Base-by-base conservation (phyloP, 2,888 invertebrate genomes). In the Timema cristinae region DNA sequence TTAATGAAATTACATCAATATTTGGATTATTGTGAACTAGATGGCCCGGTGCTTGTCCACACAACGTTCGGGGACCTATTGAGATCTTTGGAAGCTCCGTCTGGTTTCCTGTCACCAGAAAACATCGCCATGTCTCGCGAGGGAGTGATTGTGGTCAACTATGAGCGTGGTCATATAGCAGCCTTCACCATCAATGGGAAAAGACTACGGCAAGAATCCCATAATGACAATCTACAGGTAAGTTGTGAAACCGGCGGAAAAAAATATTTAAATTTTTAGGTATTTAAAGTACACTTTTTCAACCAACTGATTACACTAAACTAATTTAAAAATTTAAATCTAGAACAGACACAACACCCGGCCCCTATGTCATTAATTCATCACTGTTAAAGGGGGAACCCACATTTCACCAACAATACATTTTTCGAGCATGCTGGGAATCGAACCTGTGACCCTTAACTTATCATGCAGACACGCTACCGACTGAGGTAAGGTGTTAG, bases 1-100 rank as follows among this genome's bases (percentile, higher is more conserved):
- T 15, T 61, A 61, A 15, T 9, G 13, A 9, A 10, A 59, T 59
- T 13, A 59, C 32, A 5, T 16, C 32, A 54, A 56, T 6, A 69
- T 50, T 50, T 11, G 10, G 66, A 68, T 71, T 63, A 69, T 74
- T 16, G 73, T 73, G 72, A 78, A 77, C 0, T 82, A 95, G 98
- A 91, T 85, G 98, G 98, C 0, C 97, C 97, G 0, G 96, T 98
- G 61, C 87, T 99, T 75, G 94, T 99, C 73, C 99, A 99, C 84
- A 98, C 99, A 73, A 97, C 98, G 16, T 95, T 95, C 83, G 99
- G 99, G 66, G 99, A 99, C 83, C 85, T 98, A 67, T 85, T 99
- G 77, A 88, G 98, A 77, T 93, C 96, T n/a, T 84, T 98, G 75
- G 92, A 94, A 77, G 89, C 92, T 10, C 94, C 94, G 5, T 87